A percentile compares a stretch with the other conserved stretches of the same genome.
Conservation (phyloP, 2,113 vertebrate genomes). For the Marmota flaviventris region DNA sequence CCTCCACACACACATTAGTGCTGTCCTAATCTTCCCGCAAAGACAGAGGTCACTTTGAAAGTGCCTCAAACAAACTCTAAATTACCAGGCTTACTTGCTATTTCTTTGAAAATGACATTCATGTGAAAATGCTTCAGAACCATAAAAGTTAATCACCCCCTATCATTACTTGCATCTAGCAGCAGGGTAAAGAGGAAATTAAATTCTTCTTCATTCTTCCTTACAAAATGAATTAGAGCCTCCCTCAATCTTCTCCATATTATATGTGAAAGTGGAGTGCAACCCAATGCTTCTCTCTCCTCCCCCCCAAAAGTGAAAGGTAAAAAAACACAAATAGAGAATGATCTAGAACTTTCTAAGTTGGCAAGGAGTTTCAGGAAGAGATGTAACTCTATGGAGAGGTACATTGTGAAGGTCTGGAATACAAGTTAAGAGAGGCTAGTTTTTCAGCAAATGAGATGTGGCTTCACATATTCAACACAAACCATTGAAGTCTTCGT, state of each 20-base stretch:
- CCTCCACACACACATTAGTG: neutral
- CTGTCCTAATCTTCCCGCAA: constrained; percentile 55
- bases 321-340: constrained; percentile 8
- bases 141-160: constrained; percentile 74
- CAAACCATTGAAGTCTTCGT: neutral
- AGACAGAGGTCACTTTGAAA: constrained; percentile 69
- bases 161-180: constrained; percentile 74
- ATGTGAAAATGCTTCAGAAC: constrained; percentile 76
- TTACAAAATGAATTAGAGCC: constrained; percentile 64
- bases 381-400: neutral
- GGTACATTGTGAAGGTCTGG: neutral
- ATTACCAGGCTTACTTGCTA: constrained; percentile 64
- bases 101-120: constrained; percentile 78
- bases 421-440: neutral
- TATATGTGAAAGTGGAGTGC: constrained; percentile 5
- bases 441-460: constrained; percentile 20
- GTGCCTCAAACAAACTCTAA: constrained; percentile 65
- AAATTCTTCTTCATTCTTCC: constrained; percentile 74
- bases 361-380: neutral
- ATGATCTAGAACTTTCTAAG: constrained; percentile 50
- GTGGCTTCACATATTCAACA: constrained; percentile 35
- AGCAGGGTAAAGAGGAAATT: constrained; percentile 67
- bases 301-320: neutral
- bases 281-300: neutral
- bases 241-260: constrained; percentile 28